phyloP scores from a whole-genome alignment of 2,113 vertebrate genomes.

The Elanus axillaris region DNA sequence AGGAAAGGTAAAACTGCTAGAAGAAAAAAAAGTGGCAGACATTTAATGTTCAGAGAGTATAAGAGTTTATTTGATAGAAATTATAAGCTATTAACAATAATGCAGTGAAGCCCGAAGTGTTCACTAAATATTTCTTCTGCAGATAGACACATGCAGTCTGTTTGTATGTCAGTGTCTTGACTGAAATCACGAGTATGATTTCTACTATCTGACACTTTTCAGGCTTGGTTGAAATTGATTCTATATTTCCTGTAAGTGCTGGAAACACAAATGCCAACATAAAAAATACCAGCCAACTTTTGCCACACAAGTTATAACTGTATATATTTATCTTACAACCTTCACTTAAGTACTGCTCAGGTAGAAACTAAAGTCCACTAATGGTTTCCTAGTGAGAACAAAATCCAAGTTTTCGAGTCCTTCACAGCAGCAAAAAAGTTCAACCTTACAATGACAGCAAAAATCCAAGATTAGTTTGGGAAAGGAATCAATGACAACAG shows the following conservation, averaged over 20 bases:
- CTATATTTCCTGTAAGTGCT: background rate
- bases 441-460: background rate
- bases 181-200: background rate
- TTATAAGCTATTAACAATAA: background rate
- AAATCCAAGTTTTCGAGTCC: background rate
- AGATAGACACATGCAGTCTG: background rate
- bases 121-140: background rate
- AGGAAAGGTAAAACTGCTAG: background rate
- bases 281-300: background rate
- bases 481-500: constrained; percentile 15
- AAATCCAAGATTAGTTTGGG: background rate
- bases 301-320: background rate
- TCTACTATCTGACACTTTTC: background rate
- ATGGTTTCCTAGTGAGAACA: background rate
- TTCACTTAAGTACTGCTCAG: background rate
- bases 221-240: background rate
- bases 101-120: accelerated
- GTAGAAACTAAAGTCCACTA: background rate
- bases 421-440: background rate
- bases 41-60: background rate
- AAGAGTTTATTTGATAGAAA: background rate
- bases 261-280: background rate
- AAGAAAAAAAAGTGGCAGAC: background rate
- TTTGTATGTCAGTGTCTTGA: background rate
- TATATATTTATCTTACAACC: background rate